These are phyloP conservation scores for Adelosebastes latens DNA, from an alignment of 2,797 vertebrate species.

Conservation along the genomic window DNA sequence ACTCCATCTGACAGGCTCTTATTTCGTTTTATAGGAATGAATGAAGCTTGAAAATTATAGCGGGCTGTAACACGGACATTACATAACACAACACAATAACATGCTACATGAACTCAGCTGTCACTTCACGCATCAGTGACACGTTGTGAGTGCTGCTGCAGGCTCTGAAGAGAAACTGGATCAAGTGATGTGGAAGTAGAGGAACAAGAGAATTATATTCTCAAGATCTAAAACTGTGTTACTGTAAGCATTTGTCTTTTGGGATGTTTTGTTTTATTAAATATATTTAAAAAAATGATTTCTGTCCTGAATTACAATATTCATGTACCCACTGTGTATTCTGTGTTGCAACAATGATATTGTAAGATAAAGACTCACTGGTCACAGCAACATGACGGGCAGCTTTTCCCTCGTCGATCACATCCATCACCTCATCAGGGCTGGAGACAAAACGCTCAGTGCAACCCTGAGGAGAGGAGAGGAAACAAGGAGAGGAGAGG, in stretches of 20 bases:
- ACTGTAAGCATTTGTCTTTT: neutral
- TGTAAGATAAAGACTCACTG: constrained; percentile 83
- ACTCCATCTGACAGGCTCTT: neutral
- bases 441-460: constrained; percentile 99
- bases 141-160: neutral
- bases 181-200: neutral
- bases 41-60: neutral
- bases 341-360: neutral
- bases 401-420: constrained; percentile 96
- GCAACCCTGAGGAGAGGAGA: constrained; percentile 86
- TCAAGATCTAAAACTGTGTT: neutral
- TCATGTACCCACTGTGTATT: neutral
- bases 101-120: constrained; percentile 24
- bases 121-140: constrained; percentile 30
- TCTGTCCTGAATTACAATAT: neutral
- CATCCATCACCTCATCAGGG: constrained; percentile 97
- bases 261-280: neutral
- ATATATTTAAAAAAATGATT: too few species aligned
- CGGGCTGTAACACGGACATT: constrained; percentile 10
- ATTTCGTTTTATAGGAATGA: constrained; percentile 8
- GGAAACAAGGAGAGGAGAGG: neutral
- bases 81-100: constrained; percentile 47
- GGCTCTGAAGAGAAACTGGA: neutral
- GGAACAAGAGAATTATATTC: neutral
- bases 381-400: constrained; percentile 97